Evolutionary conservation across 2,113 vertebrate genomes (phyloP).

Genomic region (Amphiprion ocellaris): DNA sequence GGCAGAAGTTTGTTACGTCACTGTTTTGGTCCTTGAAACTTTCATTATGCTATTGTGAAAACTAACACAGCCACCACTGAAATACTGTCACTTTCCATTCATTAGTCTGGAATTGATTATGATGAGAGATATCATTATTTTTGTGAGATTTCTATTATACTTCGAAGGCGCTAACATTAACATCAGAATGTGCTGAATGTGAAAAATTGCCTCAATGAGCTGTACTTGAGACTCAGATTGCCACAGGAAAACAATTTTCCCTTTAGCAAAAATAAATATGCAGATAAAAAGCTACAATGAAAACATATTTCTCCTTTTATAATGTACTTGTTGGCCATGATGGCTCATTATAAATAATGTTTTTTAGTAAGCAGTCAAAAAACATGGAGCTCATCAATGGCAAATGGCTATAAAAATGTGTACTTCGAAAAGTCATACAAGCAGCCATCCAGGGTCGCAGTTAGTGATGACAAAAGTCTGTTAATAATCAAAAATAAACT

Average conservation of each 20-base stretch:
- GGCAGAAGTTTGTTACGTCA: slow-evolving; percentile 27
- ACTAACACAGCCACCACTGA: slow-evolving; percentile 22
- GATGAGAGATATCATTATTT: slow-evolving; percentile 35
- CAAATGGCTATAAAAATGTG: slow-evolving; percentile 62
- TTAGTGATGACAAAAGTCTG: slow-evolving; percentile 49
- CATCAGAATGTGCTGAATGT: slow-evolving; percentile 51
- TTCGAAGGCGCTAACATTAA: slow-evolving; percentile 46
- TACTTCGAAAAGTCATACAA: slow-evolving; percentile 48
- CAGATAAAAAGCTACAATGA: slow-evolving; percentile 40
- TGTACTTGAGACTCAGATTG: slow-evolving; percentile 47
- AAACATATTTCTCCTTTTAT: slow-evolving; percentile 62
- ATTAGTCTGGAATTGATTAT: slow-evolving; percentile 27
- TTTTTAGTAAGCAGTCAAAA: slow-evolving; percentile 60
- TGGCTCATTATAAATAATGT: slow-evolving; percentile 75
- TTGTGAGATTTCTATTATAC: slow-evolving; percentile 38
- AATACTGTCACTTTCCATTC: slow-evolving; percentile 40
- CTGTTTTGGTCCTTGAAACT: slow-evolving; percentile 41
- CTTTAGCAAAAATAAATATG: slow-evolving; percentile 48
- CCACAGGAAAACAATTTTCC: slow-evolving; percentile 48
- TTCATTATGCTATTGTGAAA: slow-evolving; percentile 25
- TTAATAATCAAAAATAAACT: slow-evolving; percentile 50
- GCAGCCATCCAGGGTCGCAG: slow-evolving; percentile 12
- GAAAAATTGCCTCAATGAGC: slow-evolving; percentile 57
- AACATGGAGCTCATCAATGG: slow-evolving; percentile 63
- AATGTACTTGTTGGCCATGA: slow-evolving; percentile 52